A percentile compares a stretch with the other conserved stretches of the same genome.
Conservation (phyloP, 2,113 vertebrate genomes). For the Psilopsiagon aurifrons region DNA sequence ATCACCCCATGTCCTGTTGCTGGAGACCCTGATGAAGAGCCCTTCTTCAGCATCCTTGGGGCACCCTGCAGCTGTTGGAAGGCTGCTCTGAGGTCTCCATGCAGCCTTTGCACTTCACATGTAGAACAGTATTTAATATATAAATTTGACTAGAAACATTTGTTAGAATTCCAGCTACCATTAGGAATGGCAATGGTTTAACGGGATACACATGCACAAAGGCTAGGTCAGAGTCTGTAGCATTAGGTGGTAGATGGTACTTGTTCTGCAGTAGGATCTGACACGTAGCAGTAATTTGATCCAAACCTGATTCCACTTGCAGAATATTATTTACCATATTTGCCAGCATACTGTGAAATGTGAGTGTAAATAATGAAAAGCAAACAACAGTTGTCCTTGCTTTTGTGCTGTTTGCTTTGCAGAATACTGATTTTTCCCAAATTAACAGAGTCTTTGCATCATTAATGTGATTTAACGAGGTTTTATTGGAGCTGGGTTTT, state of each 20-base stretch:
- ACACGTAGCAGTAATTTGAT: background rate
- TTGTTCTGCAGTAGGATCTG: background rate
- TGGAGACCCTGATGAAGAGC: background rate
- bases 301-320: constrained; percentile 50
- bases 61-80: background rate
- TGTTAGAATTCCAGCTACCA: background rate
- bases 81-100: background rate
- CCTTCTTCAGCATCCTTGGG: background rate
- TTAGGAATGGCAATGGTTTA: background rate
- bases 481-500: background rate
- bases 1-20: background rate
- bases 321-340: constrained; percentile 33
- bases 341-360: constrained; percentile 13
- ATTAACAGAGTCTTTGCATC: constrained; percentile 20
- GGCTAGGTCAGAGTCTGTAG: background rate
- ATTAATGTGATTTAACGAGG: constrained; percentile 38
- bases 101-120: background rate
- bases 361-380: constrained; percentile 54
- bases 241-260: background rate
- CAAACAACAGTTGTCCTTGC: constrained; percentile 54
- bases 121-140: background rate
- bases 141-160: background rate
- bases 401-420: constrained; percentile 55
- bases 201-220: accelerated
- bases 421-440: constrained; percentile 11